Evolutionary conservation across 92 coral and sea anemone species (phyloP).

Genomic region (Parazoanthus swiftii): DNA sequence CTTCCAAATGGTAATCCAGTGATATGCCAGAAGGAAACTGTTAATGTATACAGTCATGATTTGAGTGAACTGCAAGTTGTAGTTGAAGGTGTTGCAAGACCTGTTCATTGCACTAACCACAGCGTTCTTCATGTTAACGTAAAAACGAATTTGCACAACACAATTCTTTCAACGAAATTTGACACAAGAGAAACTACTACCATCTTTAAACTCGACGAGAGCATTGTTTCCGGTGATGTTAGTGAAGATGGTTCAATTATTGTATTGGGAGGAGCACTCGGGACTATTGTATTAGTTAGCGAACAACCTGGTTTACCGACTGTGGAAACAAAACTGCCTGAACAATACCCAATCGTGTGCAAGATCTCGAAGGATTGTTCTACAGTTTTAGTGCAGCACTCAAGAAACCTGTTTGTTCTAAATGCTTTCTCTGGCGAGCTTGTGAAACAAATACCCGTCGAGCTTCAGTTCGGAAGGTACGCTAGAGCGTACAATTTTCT

Average conservation of each 20-base stretch:
- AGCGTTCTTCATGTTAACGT: neutral
- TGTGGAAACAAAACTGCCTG: constrained; percentile 12
- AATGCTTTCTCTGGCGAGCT: constrained; percentile 14
- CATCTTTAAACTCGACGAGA: neutral
- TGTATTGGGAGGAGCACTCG: neutral
- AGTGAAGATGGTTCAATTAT: constrained; percentile 6
- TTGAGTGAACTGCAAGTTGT: neutral
- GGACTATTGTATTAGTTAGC: neutral
- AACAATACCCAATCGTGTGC: constrained; percentile 4
- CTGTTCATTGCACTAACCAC: constrained; percentile 1
- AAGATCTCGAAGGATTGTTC: constrained; percentile 3
- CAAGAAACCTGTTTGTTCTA: constrained; percentile 8
- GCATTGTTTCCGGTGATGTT: constrained; percentile 11
- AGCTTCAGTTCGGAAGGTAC: constrained; percentile 5
- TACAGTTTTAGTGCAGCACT: neutral
- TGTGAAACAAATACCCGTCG: constrained; percentile 5
- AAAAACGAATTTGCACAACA: neutral
- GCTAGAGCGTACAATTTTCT: constrained; percentile 9
- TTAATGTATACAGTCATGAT: neutral
- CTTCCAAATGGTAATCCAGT: constrained; percentile 11
- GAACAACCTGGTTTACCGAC: neutral
- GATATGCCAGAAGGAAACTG: neutral
- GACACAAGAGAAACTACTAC: neutral
- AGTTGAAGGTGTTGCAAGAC: constrained; percentile 3
- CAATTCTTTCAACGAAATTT: neutral